Base-by-base conservation (phyloP, 2,113 vertebrate species). In the Hirundichthys speculiger region DNA sequence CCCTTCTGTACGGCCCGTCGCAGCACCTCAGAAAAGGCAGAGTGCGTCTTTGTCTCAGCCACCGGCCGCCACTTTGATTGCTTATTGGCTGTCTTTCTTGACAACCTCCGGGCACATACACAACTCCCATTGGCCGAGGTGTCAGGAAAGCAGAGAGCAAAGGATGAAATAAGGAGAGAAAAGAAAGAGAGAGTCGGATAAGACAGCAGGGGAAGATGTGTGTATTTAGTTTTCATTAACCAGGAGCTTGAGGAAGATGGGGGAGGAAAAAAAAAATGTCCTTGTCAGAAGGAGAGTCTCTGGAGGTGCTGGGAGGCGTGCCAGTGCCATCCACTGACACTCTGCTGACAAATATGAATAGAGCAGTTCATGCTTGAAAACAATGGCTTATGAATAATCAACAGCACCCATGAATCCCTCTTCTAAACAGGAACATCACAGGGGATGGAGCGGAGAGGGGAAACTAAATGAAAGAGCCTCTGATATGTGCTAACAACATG, bases 151-250 rank as follows among this genome's bases (percentile, higher is more conserved):
- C 74, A 64, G 65, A 67, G 71, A 80, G 71, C 55, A 69, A 72
- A 70, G 67, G 55, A 82, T 73, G 76, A 80, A 84, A 80, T 85
- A 72, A 46, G 22, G 39, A 50, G 61, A 64, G 71, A 66, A 48
- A 55, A 71, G 54, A 65, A 65, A 72, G 51, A 77, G 58, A 75
- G 73, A 82, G 83, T 84, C 77, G 82, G 75, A 86, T 79, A 70
- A 86, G 89, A 88, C 82, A 85, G 85, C 73, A 19, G 65, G 69
- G 78, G 84, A 83, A 95, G 93, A 94, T 89, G 92, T 94, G 93
- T 91, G 93, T 96, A 94, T 95, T 98, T 97, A 95, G 94, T 95
- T 97, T 96, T 96, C 94, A 90, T 95, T 95, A 95, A 91, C 87
- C 77, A 86, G 90, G 86, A 92, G 91, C 93, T 94, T 94, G 89